A percentile compares a stretch with the other conserved stretches of the same genome.
Conservation (phyloP, 2,888 invertebrate genomes). For the Dugesia japonica region DNA sequence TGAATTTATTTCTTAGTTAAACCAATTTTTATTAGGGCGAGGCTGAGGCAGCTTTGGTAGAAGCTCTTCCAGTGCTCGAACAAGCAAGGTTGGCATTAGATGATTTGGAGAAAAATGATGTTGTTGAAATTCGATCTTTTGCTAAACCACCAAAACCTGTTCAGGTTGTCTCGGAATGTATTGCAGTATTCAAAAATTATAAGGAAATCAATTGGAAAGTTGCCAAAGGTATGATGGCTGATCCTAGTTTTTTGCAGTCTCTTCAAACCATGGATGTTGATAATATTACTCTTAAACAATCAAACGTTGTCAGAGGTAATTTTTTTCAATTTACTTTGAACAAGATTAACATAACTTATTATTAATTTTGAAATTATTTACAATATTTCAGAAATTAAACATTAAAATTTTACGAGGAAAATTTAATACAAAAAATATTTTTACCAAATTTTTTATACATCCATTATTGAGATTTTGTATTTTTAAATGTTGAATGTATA, state of each 20-base stretch:
- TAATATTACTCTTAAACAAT: conserved; percentile 44
- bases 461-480: no score
- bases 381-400: no score
- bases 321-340: no score
- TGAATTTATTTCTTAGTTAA: conserved; percentile 9
- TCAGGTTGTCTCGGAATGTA: conserved; percentile 72
- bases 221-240: conserved; percentile 78
- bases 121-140: conserved; percentile 76
- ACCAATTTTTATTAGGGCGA: conserved; percentile 50
- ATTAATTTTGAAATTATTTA: no score
- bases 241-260: conserved; percentile 63
- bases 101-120: conserved; percentile 71
- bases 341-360: no score
- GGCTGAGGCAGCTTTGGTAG: conserved; percentile 63
- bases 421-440: no score
- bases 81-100: conserved; percentile 63
- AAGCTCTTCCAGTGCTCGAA: conserved; percentile 69
- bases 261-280: conserved; percentile 68
- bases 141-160: conserved; percentile 76
- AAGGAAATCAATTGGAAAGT: conserved; percentile 76
- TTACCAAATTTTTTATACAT: no score
- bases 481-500: no score
- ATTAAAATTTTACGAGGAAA: no score
- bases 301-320: conserved; percentile 43
- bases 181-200: conserved; percentile 65